These are phyloP conservation scores for Sebastes trivittatus DNA, from an alignment of 2,797 vertebrate species.

Conservation along the genomic window DNA sequence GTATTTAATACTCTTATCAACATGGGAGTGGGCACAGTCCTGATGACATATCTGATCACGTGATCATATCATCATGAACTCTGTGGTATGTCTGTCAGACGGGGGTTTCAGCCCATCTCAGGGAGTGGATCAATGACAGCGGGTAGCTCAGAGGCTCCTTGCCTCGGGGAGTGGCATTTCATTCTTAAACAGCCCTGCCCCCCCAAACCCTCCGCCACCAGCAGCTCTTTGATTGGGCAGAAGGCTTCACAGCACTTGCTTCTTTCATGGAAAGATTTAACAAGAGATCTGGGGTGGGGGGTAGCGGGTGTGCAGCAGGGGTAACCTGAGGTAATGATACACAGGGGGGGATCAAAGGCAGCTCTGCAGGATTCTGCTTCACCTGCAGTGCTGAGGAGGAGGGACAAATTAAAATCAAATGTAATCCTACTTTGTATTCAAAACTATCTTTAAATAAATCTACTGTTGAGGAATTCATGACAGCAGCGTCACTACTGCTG, in stretches of 20 bases:
- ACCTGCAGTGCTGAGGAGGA: conserved; percentile 27
- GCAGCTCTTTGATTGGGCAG: conserved; percentile 44
- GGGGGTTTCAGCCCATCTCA: conserved; percentile 13
- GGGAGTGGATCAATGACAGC: conserved; percentile 33
- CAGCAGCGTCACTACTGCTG: neutral
- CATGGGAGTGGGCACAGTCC: no score
- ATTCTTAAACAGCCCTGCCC: conserved; percentile 31
- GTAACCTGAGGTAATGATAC: conserved; percentile 34
- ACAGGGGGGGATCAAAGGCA: conserved; percentile 26
- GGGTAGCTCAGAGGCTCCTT: conserved; percentile 22
- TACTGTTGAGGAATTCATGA: neutral
- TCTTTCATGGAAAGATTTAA: conserved; percentile 49
- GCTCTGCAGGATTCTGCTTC: conserved; percentile 40
- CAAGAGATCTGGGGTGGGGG: conserved; percentile 2
- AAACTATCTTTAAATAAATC: neutral
- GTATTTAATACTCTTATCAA: no score
- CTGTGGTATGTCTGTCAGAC: conserved; percentile 4
- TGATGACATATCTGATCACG: conserved; percentile 1
- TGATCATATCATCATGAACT: neutral
- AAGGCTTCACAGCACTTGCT: conserved; percentile 22
- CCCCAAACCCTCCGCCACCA: neutral
- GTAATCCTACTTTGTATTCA: neutral
- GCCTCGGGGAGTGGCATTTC: conserved; percentile 41
- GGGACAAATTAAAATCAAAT: neutral
- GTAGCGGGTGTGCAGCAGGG: conserved; percentile 9